Evolutionary conservation across 1,140 invertebrate genomes (phyloP).

Genomic region (Pachypsylla venusta): DNA sequence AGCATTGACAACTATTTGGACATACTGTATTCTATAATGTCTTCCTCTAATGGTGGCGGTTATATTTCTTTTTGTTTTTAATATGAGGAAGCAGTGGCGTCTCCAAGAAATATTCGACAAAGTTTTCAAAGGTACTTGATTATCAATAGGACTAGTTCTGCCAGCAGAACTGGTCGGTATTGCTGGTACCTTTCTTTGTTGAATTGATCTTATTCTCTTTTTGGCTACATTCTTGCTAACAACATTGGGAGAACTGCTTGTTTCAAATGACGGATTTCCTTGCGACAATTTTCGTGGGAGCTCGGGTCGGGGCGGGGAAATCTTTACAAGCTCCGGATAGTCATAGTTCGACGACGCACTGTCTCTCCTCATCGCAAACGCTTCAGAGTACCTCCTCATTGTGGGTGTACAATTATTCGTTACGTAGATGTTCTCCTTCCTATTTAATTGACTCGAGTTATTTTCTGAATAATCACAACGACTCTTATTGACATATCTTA

Average conservation of each 20-base stretch:
- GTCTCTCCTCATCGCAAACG: neutral
- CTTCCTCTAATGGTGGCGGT: conserved; percentile 41
- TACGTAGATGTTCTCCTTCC: conserved; percentile 8
- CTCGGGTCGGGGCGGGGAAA: neutral
- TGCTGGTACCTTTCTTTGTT: too few relatives aligned
- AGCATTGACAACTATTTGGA: conserved; percentile 56
- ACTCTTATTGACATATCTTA: conserved; percentile 1
- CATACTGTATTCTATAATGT: conserved; percentile 46
- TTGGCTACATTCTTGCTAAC: neutral
- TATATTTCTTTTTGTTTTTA: conserved; percentile 15
- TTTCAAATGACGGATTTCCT: neutral
- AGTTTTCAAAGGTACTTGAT: too few relatives aligned
- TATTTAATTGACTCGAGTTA: neutral
- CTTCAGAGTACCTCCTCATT: neutral
- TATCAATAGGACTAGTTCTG: too few relatives aligned
- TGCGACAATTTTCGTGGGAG: neutral
- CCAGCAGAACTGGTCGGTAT: too few relatives aligned
- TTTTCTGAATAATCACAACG: neutral
- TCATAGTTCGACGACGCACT: conserved; percentile 2
- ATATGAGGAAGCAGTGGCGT: conserved; percentile 50
- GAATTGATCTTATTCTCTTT: conserved; percentile 6
- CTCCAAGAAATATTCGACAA: too few relatives aligned
- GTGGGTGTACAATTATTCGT: neutral
- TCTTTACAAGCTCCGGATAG: conserved; percentile 5
- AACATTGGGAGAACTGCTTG: neutral